A percentile compares a stretch with the other conserved stretches of the same genome.
These are phyloP conservation scores for Epicampocera succincta DNA, from an alignment of 2,888 invertebrate species.

Conservation along the genomic window DNA sequence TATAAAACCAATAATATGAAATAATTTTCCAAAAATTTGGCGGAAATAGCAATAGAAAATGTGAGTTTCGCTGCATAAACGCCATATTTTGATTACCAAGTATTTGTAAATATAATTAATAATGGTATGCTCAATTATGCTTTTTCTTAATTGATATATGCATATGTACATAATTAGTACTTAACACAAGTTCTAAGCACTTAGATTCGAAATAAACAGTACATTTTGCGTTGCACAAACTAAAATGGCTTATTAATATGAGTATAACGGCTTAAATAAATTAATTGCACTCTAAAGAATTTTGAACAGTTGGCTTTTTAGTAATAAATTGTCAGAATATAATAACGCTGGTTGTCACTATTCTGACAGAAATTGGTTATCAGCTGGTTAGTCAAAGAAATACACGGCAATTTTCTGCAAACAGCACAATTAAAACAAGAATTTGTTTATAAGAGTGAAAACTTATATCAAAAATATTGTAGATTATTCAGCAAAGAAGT, in stretches of 20 bases:
- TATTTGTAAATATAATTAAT: too few relatives aligned
- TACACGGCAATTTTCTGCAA: constrained; percentile 15
- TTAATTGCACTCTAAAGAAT: background rate
- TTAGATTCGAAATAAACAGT: too few relatives aligned
- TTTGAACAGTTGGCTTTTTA: background rate
- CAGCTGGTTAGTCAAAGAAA: constrained; percentile 21
- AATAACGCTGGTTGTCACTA: background rate
- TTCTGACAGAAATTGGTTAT: background rate
- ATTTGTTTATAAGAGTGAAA: constrained; percentile 36
- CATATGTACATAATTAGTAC: too few relatives aligned
- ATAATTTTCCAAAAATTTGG: too few relatives aligned
- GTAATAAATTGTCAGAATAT: background rate
- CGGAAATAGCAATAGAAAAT: too few relatives aligned
- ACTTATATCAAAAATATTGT: constrained; percentile 1
- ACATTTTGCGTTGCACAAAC: background rate
- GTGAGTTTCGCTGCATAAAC: too few relatives aligned
- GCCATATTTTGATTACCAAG: too few relatives aligned
- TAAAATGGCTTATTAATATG: background rate
- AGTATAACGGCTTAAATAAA: background rate
- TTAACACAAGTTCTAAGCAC: too few relatives aligned
- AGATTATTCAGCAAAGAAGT: constrained; percentile 13
- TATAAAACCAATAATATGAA: too few relatives aligned
- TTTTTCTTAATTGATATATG: too few relatives aligned
- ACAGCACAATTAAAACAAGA: constrained; percentile 2
- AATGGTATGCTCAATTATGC: too few relatives aligned